phyloP scores from a whole-genome alignment of 1,140 invertebrate genomes.

The Littorina saxatilis region DNA sequence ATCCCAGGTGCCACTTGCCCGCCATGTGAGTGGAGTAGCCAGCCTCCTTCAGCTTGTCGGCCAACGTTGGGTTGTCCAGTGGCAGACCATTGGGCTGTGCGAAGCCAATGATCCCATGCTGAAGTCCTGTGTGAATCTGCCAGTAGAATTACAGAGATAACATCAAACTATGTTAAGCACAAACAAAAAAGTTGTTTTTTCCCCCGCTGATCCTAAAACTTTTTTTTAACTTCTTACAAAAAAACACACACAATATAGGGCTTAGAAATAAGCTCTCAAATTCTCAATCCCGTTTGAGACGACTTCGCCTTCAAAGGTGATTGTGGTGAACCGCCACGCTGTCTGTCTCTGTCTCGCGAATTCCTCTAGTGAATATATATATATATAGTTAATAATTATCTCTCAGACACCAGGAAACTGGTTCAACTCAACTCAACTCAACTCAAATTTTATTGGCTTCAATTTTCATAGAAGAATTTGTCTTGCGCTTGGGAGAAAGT shows the following conservation, averaged over 20 bases:
- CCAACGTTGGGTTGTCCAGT: conserved; percentile 63
- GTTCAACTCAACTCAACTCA: no score
- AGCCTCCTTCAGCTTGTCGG: conserved; percentile 62
- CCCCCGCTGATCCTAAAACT: background rate
- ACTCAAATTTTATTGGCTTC: no score
- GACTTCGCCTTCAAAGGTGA: no score
- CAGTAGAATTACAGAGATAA: background rate
- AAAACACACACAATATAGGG: background rate
- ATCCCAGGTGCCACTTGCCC: conserved; percentile 74
- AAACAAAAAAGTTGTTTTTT: background rate
- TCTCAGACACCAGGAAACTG: no score
- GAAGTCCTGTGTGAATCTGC: conserved; percentile 63
- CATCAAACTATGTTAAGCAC: background rate
- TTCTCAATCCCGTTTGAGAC: no score
- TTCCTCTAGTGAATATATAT: no score
- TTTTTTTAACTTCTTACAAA: background rate
- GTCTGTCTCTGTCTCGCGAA: no score
- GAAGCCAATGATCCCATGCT: conserved; percentile 62
- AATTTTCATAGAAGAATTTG: no score
- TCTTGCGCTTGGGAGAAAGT: no score
- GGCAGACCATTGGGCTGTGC: conserved; percentile 66
- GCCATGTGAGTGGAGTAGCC: conserved; percentile 68
- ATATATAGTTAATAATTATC: no score
- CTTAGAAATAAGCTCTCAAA: background rate
- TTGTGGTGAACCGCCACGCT: no score